phyloP scores from a whole-genome alignment of 2,888 invertebrate genomes.

The Euspilapteryx auroguttella region DNA sequence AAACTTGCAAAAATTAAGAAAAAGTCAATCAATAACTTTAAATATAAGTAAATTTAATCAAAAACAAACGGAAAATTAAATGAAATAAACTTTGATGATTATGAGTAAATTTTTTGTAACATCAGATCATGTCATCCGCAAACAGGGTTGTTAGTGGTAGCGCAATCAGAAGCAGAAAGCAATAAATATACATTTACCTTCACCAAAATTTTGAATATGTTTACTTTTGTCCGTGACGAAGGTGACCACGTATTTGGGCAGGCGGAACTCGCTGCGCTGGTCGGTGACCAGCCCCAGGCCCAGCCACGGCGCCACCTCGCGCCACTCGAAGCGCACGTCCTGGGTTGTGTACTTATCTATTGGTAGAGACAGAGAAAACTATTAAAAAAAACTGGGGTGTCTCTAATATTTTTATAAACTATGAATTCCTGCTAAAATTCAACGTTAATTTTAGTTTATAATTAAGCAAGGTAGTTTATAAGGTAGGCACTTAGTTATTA shows the following conservation, averaged over 20 bases:
- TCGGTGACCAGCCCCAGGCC: conserved; percentile 49
- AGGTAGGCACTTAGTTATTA: no score
- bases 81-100: no score
- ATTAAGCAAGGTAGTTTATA: no score
- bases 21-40: no score
- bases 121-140: no score
- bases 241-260: conserved; percentile 66
- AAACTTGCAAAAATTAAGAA: no score
- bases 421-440: no score
- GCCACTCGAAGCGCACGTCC: conserved; percentile 66
- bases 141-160: conserved; percentile 34
- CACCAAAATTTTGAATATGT: conserved; percentile 65
- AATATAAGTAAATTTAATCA: no score
- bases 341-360: conserved; percentile 65
- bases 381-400: conserved; percentile 9
- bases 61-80: no score
- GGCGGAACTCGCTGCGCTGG: conserved; percentile 58
- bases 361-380: conserved; percentile 8
- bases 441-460: no score
- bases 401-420: not conserved
- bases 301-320: conserved; percentile 53
- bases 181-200: conserved; percentile 62
- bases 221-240: conserved; percentile 64
- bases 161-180: conserved; percentile 53
- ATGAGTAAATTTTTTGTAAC: no score